Percentiles rank a stretch among this genome's conserved stretches.
Evolutionary conservation across 2,888 invertebrate genomes (phyloP).

Genomic region (Trilocha varians): DNA sequence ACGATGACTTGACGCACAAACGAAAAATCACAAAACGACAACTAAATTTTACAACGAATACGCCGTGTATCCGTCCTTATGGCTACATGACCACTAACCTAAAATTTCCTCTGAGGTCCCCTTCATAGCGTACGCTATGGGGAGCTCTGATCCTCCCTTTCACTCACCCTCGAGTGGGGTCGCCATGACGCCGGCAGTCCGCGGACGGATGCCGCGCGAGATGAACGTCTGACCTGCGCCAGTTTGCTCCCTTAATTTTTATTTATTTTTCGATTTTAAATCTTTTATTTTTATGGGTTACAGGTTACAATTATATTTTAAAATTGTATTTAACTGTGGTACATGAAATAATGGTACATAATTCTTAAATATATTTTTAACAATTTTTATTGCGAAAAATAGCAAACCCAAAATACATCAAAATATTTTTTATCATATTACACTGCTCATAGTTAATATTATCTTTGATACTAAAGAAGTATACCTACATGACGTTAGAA

Average conservation of each 20-base stretch:
- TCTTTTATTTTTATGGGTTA: no score
- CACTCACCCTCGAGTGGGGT: conserved; percentile 50
- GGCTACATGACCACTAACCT: conserved; percentile 75
- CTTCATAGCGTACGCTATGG: conserved; percentile 60
- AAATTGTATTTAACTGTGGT: no score
- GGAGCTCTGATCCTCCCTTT: conserved; percentile 68
- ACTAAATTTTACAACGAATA: conserved; percentile 72
- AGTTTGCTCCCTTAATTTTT: neutral
- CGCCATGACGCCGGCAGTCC: conserved; percentile 8
- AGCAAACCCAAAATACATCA: no score
- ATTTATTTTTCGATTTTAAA: neutral
- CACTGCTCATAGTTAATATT: no score
- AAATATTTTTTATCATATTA: no score
- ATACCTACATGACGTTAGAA: no score
- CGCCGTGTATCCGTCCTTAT: conserved; percentile 73
- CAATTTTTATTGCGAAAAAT: no score
- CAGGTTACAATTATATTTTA: no score
- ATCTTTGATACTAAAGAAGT: no score
- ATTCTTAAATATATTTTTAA: no score
- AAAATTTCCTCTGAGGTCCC: conserved; percentile 67
- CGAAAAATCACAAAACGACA: conserved; percentile 70
- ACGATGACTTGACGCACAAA: conserved; percentile 70
- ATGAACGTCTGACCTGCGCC: neutral
- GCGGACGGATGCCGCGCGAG: conserved; percentile 5
- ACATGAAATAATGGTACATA: no score